A percentile compares a stretch with the other conserved stretches of the same genome.
phyloP scores from a whole-genome alignment of 53 echinoderm and acorn worm species.

The Temnopleurus reevesii region DNA sequence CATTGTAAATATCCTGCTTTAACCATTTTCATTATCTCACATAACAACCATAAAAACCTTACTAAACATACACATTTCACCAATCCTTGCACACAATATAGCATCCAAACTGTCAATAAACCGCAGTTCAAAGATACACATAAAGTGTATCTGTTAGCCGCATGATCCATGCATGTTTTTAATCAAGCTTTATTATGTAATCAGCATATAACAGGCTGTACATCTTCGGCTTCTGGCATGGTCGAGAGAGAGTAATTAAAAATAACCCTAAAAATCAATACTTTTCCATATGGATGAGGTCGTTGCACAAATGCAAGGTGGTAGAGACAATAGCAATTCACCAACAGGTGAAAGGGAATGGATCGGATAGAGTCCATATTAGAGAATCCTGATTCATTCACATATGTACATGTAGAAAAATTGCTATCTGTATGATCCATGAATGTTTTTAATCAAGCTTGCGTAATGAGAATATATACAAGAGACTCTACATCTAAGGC shows the following conservation, averaged over 20 bases:
- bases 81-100: not conserved
- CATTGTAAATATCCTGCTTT: not conserved
- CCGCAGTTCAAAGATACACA: not conserved
- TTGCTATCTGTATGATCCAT: too few relatives aligned
- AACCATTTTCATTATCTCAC: not conserved
- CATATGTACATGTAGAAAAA: too few relatives aligned
- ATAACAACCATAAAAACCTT: not conserved
- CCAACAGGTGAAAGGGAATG: too few relatives aligned
- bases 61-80: not conserved
- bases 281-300: not conserved
- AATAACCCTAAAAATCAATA: not conserved
- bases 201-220: not conserved
- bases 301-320: not conserved
- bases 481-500: not conserved
- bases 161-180: too few relatives aligned
- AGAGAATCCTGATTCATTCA: too few relatives aligned
- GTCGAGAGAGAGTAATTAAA: not conserved
- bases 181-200: not conserved
- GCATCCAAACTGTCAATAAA: not conserved
- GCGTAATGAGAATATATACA: too few relatives aligned
- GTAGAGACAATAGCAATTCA: not conserved
- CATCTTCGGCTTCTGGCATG: not conserved
- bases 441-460: conserved; percentile 14
- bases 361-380: too few relatives aligned
- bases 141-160: too few relatives aligned